Base-by-base conservation (phyloP, 2,888 invertebrate genomes). In the Cryptophagus acutangulus region DNA sequence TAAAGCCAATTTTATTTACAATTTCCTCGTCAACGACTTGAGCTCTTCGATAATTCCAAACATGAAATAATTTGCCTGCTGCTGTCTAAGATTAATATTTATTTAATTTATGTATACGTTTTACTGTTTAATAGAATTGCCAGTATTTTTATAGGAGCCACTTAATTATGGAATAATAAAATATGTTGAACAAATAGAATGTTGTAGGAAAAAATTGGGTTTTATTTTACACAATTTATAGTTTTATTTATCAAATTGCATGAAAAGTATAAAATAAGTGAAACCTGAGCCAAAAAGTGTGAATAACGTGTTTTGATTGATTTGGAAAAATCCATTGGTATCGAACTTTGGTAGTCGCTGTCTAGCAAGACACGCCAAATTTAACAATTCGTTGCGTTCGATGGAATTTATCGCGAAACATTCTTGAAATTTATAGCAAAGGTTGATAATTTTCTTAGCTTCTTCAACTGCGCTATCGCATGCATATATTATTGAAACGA, bases 21-120 rank as follows among this genome's bases (percentile, higher is more conserved):
- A 88, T 65, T 89, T 88, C 67, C 72, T 89, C 47, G 76, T 84
- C 30, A 87, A 87, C 66, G 87, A 88, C 66, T 52, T 65, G 38
- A 66, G 66, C 47, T 55, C 61, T 33, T 60, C 59, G 16, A 58
- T 66, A 36, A 54, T 62, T 45, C 63, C 65, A 24, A 55, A 51
- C 35, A 59, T 59, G 54, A 41, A 25, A 34, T 31, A n/a, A 6
- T 36, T 38, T 26, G n/a, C n/a, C n/a, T n/a, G n/a, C n/a, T n/a
- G n/a, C n/a, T n/a, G n/a, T n/a, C n/a, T n/a, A n/a, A 38, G 6
- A 25, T 35, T 40, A 36, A 24, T 34, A 29, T 20, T 39, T 35
- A 40, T 28, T 37, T 29, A 29, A n/a, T n/a, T 38, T 38, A 33
- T 33, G 20, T 39, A 29, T 12, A 33, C 35, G 40, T 33, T 33